These are phyloP conservation scores for Perodicticus potto DNA, from an alignment of 2,797 vertebrate species.

Conservation along the genomic window DNA sequence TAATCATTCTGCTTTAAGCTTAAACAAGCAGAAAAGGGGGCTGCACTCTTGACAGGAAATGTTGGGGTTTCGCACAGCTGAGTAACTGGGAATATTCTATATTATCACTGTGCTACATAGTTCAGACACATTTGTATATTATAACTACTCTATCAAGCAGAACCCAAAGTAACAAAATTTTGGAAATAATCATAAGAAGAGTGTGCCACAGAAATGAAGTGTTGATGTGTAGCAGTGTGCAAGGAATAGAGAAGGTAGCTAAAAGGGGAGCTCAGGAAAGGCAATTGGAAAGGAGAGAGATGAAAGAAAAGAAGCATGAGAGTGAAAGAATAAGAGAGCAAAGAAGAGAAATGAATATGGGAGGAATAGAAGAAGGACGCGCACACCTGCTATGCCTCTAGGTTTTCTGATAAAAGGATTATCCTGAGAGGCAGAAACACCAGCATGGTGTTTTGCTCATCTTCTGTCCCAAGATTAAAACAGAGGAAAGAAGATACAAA, in stretches of 20 bases:
- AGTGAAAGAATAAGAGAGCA: background rate
- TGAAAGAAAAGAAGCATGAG: background rate
- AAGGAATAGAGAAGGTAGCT: background rate
- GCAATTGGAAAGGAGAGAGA: background rate
- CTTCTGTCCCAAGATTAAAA: slow-evolving; percentile 61
- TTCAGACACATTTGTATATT: background rate
- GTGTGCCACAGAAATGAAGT: background rate
- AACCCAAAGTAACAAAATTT: background rate
- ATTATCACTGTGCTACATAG: background rate
- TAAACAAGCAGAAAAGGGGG: background rate
- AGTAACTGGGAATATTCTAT: background rate
- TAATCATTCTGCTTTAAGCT: background rate
- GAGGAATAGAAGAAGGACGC: background rate
- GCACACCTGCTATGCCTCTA: background rate
- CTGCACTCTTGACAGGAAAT: background rate
- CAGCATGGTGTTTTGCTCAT: background rate
- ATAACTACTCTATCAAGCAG: background rate
- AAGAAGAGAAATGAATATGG: background rate
- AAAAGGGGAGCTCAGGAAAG: background rate
- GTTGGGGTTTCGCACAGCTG: background rate
- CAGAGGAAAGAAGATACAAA: background rate
- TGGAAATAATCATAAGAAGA: background rate
- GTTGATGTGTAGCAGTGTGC: no score
- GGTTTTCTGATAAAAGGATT: background rate
- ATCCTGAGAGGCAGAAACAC: background rate